Base-by-base conservation (phyloP, 2,888 invertebrate genomes). In the Steinernema scapterisci region DNA sequence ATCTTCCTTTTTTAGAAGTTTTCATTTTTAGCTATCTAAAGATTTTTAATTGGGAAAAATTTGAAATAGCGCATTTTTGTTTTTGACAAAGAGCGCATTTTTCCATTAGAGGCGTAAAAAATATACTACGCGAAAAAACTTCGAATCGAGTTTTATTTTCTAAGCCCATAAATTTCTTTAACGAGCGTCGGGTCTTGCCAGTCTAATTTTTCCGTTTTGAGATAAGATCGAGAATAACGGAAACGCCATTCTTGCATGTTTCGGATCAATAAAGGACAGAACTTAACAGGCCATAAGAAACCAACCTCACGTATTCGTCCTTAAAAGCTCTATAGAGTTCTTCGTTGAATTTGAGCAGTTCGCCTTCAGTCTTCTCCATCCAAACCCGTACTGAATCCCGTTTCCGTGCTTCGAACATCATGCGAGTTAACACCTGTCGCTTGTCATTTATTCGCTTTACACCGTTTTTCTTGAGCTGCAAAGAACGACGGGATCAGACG, bases 281-380 rank as follows among this genome's bases (percentile, higher is more conserved):
- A n/a, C n/a, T n/a, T n/a, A n/a, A n/a, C n/a, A 38, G 0, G 25
- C 48, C 27, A n/a, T 19, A 25, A 48, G 7, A 1, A 25, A 31
- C 79, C 70, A 45, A 85, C 83, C 85, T 79, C 45, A 87, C 87
- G 74, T 86, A 87, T 77, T 87, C 84, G 71, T 86, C 84, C 73
- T 86, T 87, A 77, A 84, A 87, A 19, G 86, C 83, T 70, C 81
- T 81, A 78, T 84, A 87, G 73, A 87, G 79, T 43, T 83, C 74
- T 56, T 83, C 81, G 71, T 83, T 85, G 79, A 83, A 86, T 43
- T 74, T 54, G 73, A 80, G 80, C 75, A 86, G 74, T 51, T 81
- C 77, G 23, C 74, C 54, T 63, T 83, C 82, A 73, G 83, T 80
- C 27, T 78, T 73, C 7, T 73, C 71, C 70, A 77, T 81, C 84